Base-by-base conservation (phyloP, 2,797 vertebrate species). In the Channallabes apus region DNA sequence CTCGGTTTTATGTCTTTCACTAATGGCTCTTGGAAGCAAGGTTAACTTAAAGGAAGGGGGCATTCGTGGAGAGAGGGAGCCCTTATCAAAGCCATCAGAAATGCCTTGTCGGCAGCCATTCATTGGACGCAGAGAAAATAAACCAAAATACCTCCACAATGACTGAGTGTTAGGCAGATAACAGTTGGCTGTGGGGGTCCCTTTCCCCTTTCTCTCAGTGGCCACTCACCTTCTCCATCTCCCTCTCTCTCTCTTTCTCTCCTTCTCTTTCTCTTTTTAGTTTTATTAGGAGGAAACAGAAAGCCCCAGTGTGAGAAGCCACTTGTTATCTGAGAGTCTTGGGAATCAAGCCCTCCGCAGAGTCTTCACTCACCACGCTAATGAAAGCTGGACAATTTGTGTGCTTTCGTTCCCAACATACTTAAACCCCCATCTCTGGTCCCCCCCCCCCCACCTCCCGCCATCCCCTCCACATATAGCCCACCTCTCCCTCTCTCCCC, bases 251-350 rank as follows among this genome's bases (percentile, higher is more conserved):
- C 90, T 93, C 91, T 82, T 86, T 91, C 90, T 91, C 89, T 85
- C 81, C 86, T 80, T 90, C 68, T 85, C 88, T 88, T 89, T 84
- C 86, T 89, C 86, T 86, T 82, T 90, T 91, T 91, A 90, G 93
- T 94, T 95, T 94, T 95, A 94, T 94, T 94, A 94, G 93, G 89
- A 90, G 93, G 93, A 94, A 95, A 95, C 94, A 95, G 95, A 94
- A 95, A 95, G 94, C 91, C 94, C 92, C 93, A 95, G 94, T 96
- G 94, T 96, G 95, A 93, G 94, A 95, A 96, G 94, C 92, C 91
- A 92, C 93, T 94, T 95, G 95, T 96, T 96, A 99, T 97, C 97
- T 92, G 97, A 99, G 97, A 97, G 98, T 96, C 97, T 98, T 99
- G 98, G 97, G 98, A 99, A 99, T 97, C 96, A 92, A 95, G 94